phyloP scores from a whole-genome alignment of 2,113 vertebrate species.

The Cichladusa arquata region DNA sequence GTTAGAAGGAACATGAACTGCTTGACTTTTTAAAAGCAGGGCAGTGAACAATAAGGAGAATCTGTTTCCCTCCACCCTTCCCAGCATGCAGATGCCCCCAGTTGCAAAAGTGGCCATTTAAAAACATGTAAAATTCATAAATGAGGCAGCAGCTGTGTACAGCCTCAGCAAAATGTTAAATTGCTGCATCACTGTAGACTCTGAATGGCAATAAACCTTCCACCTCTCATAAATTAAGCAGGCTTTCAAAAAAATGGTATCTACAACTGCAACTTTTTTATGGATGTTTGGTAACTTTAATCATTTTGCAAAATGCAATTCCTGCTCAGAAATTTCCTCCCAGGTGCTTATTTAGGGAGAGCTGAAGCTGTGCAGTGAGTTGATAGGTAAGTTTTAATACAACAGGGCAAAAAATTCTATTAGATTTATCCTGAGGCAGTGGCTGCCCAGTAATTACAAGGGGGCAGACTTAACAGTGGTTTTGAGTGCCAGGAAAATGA shows the following conservation, averaged over 20 bases:
- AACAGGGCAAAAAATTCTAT: constrained; percentile 76
- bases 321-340: constrained; percentile 78
- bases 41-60: not conserved
- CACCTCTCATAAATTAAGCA: constrained; percentile 83
- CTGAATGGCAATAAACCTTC: constrained; percentile 82
- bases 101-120: constrained; percentile 70
- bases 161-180: constrained; percentile 65
- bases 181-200: constrained; percentile 74
- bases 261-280: constrained; percentile 81
- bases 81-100: not conserved
- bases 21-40: not conserved
- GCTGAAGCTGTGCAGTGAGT: constrained; percentile 75
- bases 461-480: constrained; percentile 54
- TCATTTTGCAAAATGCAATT: constrained; percentile 81
- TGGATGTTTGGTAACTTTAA: constrained; percentile 83
- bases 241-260: constrained; percentile 75
- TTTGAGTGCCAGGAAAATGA: not conserved
- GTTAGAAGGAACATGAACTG: not conserved
- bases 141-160: constrained; percentile 64
- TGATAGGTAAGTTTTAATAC: constrained; percentile 83
- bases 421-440: constrained; percentile 77
- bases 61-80: not conserved
- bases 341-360: constrained; percentile 80
- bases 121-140: constrained; percentile 78
- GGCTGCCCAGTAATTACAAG: constrained; percentile 76